phyloP scores from a whole-genome alignment of 2,797 vertebrate species.

The Limnodromus scolopaceus region DNA sequence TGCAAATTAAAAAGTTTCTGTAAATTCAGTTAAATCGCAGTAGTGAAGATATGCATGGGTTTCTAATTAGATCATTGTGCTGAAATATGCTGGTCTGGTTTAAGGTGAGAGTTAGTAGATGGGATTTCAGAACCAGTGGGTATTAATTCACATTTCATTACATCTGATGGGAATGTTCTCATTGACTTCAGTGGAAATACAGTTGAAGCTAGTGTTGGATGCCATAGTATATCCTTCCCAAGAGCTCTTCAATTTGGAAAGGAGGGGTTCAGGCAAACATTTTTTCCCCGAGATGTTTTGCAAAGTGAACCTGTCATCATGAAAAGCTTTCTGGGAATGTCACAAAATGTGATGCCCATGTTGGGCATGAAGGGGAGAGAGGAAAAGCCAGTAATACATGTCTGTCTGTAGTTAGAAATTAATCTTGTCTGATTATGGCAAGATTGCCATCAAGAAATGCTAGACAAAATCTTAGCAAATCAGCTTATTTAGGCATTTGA shows the following conservation, averaged over 20 bases:
- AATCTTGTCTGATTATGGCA: not conserved
- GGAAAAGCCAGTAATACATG: not conserved
- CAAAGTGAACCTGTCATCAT: not conserved
- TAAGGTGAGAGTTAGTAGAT: not conserved
- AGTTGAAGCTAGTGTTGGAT: not conserved
- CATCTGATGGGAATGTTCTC: not conserved
- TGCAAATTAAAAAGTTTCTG: not conserved
- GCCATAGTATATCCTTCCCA: not conserved
- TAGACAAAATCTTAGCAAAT: not conserved
- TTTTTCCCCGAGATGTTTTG: not conserved
- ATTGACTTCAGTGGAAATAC: not conserved
- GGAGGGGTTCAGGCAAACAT: not conserved
- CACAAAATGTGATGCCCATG: not conserved
- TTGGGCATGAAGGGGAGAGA: not conserved
- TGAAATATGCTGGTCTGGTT: not conserved
- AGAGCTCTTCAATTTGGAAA: not conserved
- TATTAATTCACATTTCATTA: not conserved
- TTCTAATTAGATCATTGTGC: not conserved
- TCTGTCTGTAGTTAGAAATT: not conserved
- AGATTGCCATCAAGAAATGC: no score
- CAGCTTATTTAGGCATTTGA: not conserved
- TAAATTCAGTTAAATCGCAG: not conserved
- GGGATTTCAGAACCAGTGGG: not conserved
- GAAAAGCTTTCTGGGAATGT: not conserved
- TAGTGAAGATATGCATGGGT: not conserved